A percentile compares a stretch with the other conserved stretches of the same genome.
These are phyloP conservation scores for Paragorgia papillata DNA, from an alignment of 92 coral and sea anemone genomes.

Conservation along the genomic window DNA sequence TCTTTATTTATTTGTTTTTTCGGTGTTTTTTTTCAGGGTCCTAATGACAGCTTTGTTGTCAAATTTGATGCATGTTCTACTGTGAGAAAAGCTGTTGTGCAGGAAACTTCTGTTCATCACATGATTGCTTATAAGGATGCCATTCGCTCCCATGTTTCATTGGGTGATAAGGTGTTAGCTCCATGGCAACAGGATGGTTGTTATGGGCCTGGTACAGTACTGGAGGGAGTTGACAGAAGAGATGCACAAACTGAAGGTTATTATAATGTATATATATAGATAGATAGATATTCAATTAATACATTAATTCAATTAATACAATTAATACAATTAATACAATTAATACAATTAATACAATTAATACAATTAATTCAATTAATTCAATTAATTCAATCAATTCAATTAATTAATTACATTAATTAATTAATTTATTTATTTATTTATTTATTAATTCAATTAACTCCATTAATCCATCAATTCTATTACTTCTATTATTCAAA, in stretches of 20 bases:
- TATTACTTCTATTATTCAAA: too few species aligned
- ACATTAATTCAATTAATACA: too few species aligned
- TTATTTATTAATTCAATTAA: too few species aligned
- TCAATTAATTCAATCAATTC: too few species aligned
- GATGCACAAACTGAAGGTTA: constrained; percentile 79
- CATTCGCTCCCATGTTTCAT: constrained; percentile 77
- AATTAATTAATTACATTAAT: too few species aligned
- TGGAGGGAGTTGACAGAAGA: constrained; percentile 91
- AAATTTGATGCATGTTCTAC: constrained; percentile 88
- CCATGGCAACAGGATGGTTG: constrained; percentile 99
- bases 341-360: too few species aligned
- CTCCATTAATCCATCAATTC: too few species aligned
- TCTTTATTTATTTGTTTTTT: too few species aligned
- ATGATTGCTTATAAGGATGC: constrained; percentile 89
- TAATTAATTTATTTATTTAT: too few species aligned
- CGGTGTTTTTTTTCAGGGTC: constrained; percentile 71
- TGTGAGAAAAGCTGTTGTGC: constrained; percentile 74
- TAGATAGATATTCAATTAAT: neutral
- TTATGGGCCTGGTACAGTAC: constrained; percentile 96
- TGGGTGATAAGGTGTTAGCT: constrained; percentile 94
- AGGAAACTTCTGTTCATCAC: constrained; percentile 77
- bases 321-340: too few species aligned
- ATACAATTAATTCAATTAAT: too few species aligned
- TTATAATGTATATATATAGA: neutral
- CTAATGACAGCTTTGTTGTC: constrained; percentile 73